Evolutionary conservation across 2,113 vertebrate genomes (phyloP).

Genomic region (Entomyzon cyanotis): DNA sequence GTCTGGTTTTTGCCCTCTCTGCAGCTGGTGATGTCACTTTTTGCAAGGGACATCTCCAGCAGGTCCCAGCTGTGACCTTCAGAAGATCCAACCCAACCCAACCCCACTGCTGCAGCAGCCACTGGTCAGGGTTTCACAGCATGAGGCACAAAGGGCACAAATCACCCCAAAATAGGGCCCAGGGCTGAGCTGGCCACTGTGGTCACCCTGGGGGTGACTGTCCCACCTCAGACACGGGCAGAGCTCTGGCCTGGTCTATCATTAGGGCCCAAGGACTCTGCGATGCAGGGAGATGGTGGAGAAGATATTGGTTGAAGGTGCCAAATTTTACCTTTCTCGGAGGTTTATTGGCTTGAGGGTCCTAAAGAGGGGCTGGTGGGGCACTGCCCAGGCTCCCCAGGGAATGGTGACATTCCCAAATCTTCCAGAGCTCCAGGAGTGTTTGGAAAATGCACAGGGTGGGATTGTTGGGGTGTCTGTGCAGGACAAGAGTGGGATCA

Average conservation of each 20-base stretch:
- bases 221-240: background rate
- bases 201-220: too few relatives aligned
- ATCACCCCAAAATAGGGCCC: background rate
- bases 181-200: background rate
- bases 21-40: background rate
- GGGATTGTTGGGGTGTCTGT: background rate
- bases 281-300: background rate
- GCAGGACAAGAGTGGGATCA: background rate
- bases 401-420: background rate
- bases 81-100: background rate
- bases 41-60: background rate
- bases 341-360: background rate
- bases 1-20: background rate
- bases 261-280: background rate
- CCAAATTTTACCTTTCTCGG: background rate
- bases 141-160: background rate
- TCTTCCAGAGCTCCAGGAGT: background rate
- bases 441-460: fast-evolving
- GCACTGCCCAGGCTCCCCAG: background rate
- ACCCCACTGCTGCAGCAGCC: background rate
- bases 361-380: background rate
- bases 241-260: background rate
- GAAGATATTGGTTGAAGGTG: background rate
- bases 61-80: constrained; percentile 13
- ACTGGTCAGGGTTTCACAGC: background rate